Evolutionary conservation across 2,888 invertebrate genomes (phyloP).

Genomic region (Drosophila siamana): DNA sequence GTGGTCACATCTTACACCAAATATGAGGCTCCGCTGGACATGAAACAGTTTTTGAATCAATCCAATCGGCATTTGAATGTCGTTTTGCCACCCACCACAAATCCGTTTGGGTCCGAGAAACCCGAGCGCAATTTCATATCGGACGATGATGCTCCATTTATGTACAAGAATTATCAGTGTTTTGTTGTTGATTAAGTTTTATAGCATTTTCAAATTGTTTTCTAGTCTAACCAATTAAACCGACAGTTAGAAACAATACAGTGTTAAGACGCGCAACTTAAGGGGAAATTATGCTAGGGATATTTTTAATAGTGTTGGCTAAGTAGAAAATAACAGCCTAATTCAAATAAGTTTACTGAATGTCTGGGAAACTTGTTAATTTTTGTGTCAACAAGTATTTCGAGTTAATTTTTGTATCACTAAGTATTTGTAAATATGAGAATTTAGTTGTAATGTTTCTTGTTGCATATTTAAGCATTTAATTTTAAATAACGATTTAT

Average conservation of each 20-base stretch:
- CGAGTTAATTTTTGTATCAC: constrained; percentile 11
- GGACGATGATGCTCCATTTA: constrained; percentile 89
- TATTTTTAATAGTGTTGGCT: neutral
- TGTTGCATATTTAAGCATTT: neutral
- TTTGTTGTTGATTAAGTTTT: constrained; percentile 86
- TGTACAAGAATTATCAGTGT: constrained; percentile 90
- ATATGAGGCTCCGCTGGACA: constrained; percentile 88
- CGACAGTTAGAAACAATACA: neutral
- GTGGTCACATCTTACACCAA: constrained; percentile 89
- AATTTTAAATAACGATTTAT: neutral
- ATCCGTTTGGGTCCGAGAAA: constrained; percentile 89
- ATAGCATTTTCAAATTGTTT: neutral
- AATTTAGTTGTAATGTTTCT: neutral
- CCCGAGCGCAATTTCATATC: constrained; percentile 91
- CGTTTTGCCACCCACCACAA: constrained; percentile 87
- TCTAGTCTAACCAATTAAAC: constrained; percentile 9
- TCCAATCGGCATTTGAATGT: constrained; percentile 86
- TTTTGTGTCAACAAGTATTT: neutral
- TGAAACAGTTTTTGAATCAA: constrained; percentile 87
- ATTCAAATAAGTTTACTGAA: neutral
- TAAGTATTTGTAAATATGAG: neutral
- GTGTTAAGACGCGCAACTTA: neutral
- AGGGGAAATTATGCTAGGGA: neutral
- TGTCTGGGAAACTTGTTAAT: neutral
- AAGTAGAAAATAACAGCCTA: neutral